Evolutionary conservation across 2,113 vertebrate genomes (phyloP).

Genomic region (Lagopus leucura): DNA sequence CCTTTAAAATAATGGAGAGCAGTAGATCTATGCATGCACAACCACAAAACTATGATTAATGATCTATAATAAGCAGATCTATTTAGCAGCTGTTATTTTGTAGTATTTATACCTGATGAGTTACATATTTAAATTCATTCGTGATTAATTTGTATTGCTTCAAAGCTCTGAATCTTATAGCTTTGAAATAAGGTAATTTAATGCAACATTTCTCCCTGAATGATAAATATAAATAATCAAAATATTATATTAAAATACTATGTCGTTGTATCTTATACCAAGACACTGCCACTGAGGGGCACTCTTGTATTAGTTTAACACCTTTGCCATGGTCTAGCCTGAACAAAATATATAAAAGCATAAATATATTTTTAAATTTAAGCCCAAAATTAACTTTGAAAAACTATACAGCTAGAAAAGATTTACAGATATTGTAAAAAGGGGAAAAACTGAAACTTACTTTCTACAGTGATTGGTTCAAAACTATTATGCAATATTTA

Average conservation of each 20-base stretch:
- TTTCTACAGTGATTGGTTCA: background rate
- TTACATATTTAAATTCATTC: background rate
- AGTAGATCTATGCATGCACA: background rate
- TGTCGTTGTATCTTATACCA: background rate
- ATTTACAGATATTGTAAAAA: background rate
- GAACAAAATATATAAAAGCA: background rate
- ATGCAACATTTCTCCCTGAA: background rate
- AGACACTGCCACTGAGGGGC: conserved; percentile 54
- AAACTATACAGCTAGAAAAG: background rate
- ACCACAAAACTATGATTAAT: background rate
- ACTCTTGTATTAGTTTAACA: conserved; percentile 33
- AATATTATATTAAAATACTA: background rate
- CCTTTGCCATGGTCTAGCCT: background rate
- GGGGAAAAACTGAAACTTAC: background rate
- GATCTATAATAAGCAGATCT: background rate
- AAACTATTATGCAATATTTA: background rate
- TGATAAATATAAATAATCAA: background rate
- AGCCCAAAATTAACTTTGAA: background rate
- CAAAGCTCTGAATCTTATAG: accelerated
- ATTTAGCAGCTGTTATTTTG: background rate
- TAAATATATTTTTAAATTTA: background rate
- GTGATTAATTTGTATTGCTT: background rate
- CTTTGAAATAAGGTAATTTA: background rate
- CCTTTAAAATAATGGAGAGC: background rate
- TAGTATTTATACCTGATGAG: background rate